A percentile compares a stretch with the other conserved stretches of the same genome.
Evolutionary conservation across 1,140 invertebrate species (phyloP).

Genomic region (Caenorhabditis inopinata): DNA sequence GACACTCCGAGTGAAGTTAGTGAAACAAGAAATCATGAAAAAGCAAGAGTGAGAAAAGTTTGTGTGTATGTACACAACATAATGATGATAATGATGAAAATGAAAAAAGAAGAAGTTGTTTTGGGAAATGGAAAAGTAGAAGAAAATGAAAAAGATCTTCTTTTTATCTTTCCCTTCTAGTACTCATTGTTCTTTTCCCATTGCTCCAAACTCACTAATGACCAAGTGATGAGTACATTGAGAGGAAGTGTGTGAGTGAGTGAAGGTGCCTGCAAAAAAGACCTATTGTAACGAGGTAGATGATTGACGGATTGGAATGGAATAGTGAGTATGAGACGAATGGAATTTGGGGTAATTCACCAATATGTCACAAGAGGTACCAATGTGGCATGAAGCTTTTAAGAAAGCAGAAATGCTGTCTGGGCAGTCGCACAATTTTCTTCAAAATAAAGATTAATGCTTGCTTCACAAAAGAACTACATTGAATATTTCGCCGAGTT

Average conservation of each 20-base stretch:
- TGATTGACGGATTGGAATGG: constrained; percentile 5
- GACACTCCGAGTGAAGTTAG: too few species aligned
- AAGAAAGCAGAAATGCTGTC: not conserved
- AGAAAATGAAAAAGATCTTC: not conserved
- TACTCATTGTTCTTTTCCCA: too few species aligned
- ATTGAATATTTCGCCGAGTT: too few species aligned
- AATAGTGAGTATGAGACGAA: not conserved
- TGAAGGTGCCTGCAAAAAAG: not conserved
- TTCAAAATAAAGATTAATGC: too few species aligned
- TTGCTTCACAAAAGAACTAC: too few species aligned
- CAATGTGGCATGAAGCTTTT: not conserved
- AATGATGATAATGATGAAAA: constrained; percentile 6
- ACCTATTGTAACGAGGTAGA: constrained; percentile 9
- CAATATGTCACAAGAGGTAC: too few species aligned
- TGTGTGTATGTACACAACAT: not conserved
- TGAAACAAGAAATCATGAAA: not conserved
- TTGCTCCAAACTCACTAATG: too few species aligned
- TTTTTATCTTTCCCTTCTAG: too few species aligned
- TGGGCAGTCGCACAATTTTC: too few species aligned
- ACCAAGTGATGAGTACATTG: too few species aligned
- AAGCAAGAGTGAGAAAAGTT: not conserved
- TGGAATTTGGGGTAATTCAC: not conserved
- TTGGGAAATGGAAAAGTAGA: not conserved
- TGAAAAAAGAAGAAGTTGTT: not conserved
- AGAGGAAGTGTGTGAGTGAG: too few species aligned